Evolutionary conservation across 2,888 invertebrate species (phyloP).

Genomic region (Ophion slaviceki): DNA sequence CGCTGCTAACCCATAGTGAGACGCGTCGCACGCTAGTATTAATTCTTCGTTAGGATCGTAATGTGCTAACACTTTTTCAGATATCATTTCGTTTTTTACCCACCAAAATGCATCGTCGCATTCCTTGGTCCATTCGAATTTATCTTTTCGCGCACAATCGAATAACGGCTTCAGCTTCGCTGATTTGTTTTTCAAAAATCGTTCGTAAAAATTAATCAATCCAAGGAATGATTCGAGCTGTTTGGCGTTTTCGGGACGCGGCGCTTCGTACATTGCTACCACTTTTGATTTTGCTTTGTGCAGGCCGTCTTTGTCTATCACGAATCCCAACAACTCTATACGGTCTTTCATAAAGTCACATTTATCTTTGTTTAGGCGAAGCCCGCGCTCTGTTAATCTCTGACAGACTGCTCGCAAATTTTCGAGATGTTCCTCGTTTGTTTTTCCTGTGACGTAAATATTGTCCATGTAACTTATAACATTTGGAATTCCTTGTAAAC

Average conservation of each 20-base stretch:
- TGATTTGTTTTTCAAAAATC: slow-evolving; percentile 74
- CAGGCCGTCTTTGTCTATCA: slow-evolving; percentile 70
- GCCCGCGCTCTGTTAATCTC: slow-evolving; percentile 35
- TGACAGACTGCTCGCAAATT: slow-evolving; percentile 39
- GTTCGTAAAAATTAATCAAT: slow-evolving; percentile 75
- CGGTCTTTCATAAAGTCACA: slow-evolving; percentile 71
- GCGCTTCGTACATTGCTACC: slow-evolving; percentile 67
- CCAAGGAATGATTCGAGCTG: slow-evolving; percentile 72
- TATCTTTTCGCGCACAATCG: slow-evolving; percentile 64
- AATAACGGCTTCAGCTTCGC: slow-evolving; percentile 71
- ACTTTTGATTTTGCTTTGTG: slow-evolving; percentile 68
- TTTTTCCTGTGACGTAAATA: slow-evolving; percentile 47
- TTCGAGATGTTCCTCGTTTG: slow-evolving; percentile 39
- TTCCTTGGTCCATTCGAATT: slow-evolving; percentile 70
- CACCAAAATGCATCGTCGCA: slow-evolving; percentile 72
- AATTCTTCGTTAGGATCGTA: slow-evolving; percentile 56
- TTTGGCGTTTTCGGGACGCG: slow-evolving; percentile 65
- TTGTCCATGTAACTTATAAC: slow-evolving; percentile 44
- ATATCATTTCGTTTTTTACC: slow-evolving; percentile 65
- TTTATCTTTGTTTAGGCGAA: slow-evolving; percentile 63
- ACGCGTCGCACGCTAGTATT: slow-evolving; percentile 59
- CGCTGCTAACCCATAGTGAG: slow-evolving; percentile 56
- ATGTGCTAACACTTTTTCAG: slow-evolving; percentile 62
- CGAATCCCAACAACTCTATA: slow-evolving; percentile 71
- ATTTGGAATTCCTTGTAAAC: slow-evolving; percentile 44